Evolutionary conservation across 2,113 vertebrate genomes (phyloP).

Genomic region (Perccottus glenii): DNA sequence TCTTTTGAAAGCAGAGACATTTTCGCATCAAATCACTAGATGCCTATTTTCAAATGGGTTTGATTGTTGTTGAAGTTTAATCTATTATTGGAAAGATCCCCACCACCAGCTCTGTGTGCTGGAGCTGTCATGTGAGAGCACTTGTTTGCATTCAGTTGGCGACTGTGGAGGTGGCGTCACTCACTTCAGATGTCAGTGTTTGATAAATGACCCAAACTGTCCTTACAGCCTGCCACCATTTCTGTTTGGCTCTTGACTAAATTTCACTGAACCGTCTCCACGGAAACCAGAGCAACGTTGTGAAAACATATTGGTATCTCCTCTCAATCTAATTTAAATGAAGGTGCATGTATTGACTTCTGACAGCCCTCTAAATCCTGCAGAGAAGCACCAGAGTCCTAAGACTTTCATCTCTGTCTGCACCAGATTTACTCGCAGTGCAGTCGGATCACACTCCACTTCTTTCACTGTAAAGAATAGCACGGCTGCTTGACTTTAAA

Average conservation of each 20-base stretch:
- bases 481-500: conserved; percentile 10
- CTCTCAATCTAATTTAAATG: conserved; percentile 17
- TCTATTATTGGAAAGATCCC: background rate
- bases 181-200: conserved; percentile 30
- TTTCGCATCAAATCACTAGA: conserved; percentile 39
- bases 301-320: conserved; percentile 18
- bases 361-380: conserved; percentile 17
- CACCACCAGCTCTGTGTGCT: conserved; percentile 4
- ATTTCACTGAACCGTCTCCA: conserved; percentile 19
- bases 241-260: conserved; percentile 34
- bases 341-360: conserved; percentile 15
- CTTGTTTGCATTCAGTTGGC: conserved; percentile 25
- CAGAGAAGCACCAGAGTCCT: conserved; percentile 12
- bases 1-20: conserved; percentile 2
- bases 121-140: background rate
- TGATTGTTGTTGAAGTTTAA: conserved; percentile 13
- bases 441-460: background rate
- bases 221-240: conserved; percentile 32
- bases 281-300: conserved; percentile 17
- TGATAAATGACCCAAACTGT: conserved; percentile 54
- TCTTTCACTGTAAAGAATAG: background rate
- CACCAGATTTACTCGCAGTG: background rate
- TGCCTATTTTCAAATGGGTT: conserved; percentile 20
- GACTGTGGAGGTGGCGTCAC: conserved; percentile 10
- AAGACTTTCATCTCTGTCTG: conserved; percentile 2